Base-by-base conservation (phyloP, 2,888 invertebrate species). In the Aradus depressus region DNA sequence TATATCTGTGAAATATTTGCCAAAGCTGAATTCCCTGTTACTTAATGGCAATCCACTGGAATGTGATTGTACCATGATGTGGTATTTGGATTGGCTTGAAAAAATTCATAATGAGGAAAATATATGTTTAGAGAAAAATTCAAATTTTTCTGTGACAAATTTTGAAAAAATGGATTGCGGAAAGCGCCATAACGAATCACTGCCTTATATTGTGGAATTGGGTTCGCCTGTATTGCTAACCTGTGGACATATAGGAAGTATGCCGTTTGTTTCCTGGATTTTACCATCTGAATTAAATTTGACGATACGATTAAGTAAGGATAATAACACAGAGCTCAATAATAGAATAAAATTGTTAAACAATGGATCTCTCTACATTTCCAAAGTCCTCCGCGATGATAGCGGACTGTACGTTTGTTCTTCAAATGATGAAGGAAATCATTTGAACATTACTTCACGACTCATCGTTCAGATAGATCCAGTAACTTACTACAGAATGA, bases 381-480 rank as follows among this genome's bases (percentile, higher is more conserved):
- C 72, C 51, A 74, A 77, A 59, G 75, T 85, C 52, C 78, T 80
- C 34, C 76, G 85, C 59, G 79, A 81, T 64, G 90, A 91, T 69
- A 83, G 84, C 61, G 92, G 92, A 47, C 71, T 77, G 23, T 95
- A 93, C 70, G 76, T 79, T 55, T 95, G 93, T 66, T 80, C 81
- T 64, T 91, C 87, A 35, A 77, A 82, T 62, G 92, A 92, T 70
- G 47, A 47, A 21, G 38, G 35, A 4, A 81, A 87, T 14, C 74
- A 84, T 58, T 84, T 84, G 48, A 90, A 89, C 66, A 72, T 76
- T 25, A 83, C 89, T 2, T 76, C 79, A 39, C 79, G 79, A 62
- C 80, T 92, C 23, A 68, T 81, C 44, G 72, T 91, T 50, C 82
- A 83, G 65, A 82, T 93, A 65, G 88, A 92, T 68, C 90, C 91